phyloP scores from a whole-genome alignment of 2,888 invertebrate species.

The Perdita meconis region DNA sequence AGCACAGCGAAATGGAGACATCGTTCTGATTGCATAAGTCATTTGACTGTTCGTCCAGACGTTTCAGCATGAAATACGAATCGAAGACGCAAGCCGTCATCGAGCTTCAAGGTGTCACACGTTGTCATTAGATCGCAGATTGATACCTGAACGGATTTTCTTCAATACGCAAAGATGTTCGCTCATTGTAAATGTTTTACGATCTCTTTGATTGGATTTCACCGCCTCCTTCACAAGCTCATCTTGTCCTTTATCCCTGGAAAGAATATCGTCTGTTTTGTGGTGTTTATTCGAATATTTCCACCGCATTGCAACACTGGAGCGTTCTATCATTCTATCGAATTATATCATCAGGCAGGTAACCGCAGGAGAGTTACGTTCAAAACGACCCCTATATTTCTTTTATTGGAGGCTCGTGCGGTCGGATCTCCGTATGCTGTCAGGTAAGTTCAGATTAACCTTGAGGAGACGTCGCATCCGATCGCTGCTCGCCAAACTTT shows the following conservation, averaged over 20 bases:
- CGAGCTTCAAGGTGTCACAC: background rate
- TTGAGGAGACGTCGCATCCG: slow-evolving; percentile 44
- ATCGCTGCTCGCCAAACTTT: slow-evolving; percentile 36
- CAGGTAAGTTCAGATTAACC: slow-evolving; percentile 44
- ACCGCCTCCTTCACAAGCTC: too few relatives aligned
- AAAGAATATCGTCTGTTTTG: background rate
- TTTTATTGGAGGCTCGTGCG: slow-evolving; percentile 40
- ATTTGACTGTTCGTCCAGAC: background rate
- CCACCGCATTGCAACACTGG: background rate
- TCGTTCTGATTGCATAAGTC: slow-evolving; percentile 21
- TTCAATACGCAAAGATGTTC: background rate
- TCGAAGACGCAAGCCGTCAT: background rate
- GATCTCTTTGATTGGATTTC: too few relatives aligned
- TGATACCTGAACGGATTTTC: background rate
- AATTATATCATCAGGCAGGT: slow-evolving; percentile 64
- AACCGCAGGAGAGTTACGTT: slow-evolving; percentile 54
- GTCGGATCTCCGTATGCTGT: slow-evolving; percentile 23
- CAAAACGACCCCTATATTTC: slow-evolving; percentile 28
- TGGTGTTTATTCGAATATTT: background rate
- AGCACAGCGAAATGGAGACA: slow-evolving; percentile 3
- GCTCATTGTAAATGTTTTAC: background rate
- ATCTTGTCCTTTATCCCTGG: background rate
- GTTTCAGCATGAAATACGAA: background rate
- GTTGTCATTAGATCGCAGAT: background rate
- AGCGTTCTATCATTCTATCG: slow-evolving; percentile 22